Base-by-base conservation (phyloP, 2,888 invertebrate species). In the Chaitophorus viminalis region DNA sequence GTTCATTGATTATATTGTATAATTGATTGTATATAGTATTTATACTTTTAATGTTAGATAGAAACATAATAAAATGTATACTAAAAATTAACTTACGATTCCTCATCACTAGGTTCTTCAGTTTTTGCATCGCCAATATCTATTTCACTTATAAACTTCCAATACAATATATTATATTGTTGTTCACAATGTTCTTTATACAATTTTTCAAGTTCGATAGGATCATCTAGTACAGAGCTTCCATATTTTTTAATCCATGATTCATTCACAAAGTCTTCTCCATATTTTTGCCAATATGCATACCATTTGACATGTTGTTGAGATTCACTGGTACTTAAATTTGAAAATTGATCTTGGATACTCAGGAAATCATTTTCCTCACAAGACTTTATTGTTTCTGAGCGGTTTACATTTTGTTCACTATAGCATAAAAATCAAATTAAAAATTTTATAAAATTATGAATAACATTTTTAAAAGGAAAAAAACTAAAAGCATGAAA, bases 271-370 rank as follows among this genome's bases (percentile, higher is more conserved):
- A 88, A 83, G 0, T 83, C 2, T 36, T 84, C 83, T 25, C 84
- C 84, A 14, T 88, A 77, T 18, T 88, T 77, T 83, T 76, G 83
- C 88, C 88, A 88, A 60, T 88, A 88, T 29, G 33, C 70, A 78
- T 84, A 82, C 88, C 88, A 88, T 77, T 65, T 17, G 29, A 76
- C 29, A 65, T 84, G 39, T 31, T 25, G 39, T 84, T 76, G 39
- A 9, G 31, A 65, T 65, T 84, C 84, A 65, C 76, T 65, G 25
- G 31, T 65, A 65, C 31, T 76, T 76, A 84, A 46, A 33, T 68
- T 76, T 21, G 3, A 17, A 65, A 76, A 84, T 25, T 76, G 39
- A 9, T 84, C 31, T 31, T 84, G 76, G 4, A 65, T 17, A n/a
- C 17, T 72, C 17, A 29, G 52, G 6, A 6, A 60, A 60, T 60